Base-by-base conservation (phyloP, 2,797 vertebrate genomes). In the Phrynocephalus vlangalii region DNA sequence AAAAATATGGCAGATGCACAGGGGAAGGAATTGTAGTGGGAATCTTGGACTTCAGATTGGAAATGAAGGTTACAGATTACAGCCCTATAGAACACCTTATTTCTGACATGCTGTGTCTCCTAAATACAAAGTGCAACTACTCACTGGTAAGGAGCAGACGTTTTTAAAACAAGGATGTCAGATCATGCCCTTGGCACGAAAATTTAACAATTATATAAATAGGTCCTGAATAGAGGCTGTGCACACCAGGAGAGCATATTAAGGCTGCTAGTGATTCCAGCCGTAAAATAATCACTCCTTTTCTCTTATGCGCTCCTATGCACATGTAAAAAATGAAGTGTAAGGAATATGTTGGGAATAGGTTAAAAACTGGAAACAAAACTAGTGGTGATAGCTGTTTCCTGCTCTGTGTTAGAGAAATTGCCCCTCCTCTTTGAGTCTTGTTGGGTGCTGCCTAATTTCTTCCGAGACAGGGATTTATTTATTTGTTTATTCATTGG, bases 311-410 rank as follows among this genome's bases (percentile, higher is more conserved):
- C 13, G 60, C 33, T 33, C 33, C 7, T 79, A 82, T 28, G 11
- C 13, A 73, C 60, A 28, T 28, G 52, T 16, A 26, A 0, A 1
- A 2, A 83, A 56, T 13, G 22, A 0, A 0, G 73, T 33, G 79
- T 72, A 30, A 68, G 72, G 22, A 3, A 6, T 71, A 30, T 16
- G 33, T 38, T 33, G 26, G 5, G 50, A 3, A 28, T 30, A 52
- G 44, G 70, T n/a, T 66, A 48, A 33, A 56, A n/a, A 72, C 1
- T 70, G 79, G 18, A 56, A 84, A 44, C 38, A 80, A 38, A 60
- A 33, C 82, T 50, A 67, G 70, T 78, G 80, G 84, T 38, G 38
- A 81, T 20, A 68, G 48, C 20, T 73, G 15, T 83, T 89, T 56
- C 48, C 3, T 89, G 28, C 44, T 84, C 87, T 4, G 0, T 10